These are phyloP conservation scores for Leuciscus waleckii DNA, from an alignment of 2,797 vertebrate genomes.

Conservation along the genomic window DNA sequence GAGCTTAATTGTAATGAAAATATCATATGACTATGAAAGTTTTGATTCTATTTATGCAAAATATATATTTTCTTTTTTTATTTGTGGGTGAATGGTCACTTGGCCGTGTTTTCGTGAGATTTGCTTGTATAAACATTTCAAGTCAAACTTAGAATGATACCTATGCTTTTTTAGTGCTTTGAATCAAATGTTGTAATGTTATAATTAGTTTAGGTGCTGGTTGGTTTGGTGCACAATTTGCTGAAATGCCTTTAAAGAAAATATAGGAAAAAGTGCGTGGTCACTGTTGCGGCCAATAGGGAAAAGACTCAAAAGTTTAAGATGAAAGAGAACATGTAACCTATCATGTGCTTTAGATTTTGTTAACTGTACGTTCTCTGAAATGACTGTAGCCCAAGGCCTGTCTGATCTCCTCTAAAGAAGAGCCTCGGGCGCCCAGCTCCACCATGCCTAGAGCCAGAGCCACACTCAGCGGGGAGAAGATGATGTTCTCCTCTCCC, in stretches of 20 bases:
- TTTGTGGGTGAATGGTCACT: background rate
- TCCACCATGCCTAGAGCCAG: slow-evolving; percentile 93
- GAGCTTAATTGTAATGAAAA: too few relatives aligned
- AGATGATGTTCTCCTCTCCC: slow-evolving; percentile 94
- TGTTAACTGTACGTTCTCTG: slow-evolving; percentile 81
- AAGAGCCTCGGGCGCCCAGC: slow-evolving; percentile 89
- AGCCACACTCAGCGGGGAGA: slow-evolving; percentile 91
- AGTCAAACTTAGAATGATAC: background rate
- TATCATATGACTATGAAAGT: background rate
- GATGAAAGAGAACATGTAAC: background rate
- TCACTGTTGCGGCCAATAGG: background rate
- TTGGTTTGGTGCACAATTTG: background rate
- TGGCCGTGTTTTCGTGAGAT: background rate
- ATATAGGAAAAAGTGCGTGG: background rate
- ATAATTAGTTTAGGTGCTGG: background rate
- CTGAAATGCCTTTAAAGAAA: background rate
- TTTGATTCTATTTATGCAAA: background rate
- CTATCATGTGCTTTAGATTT: background rate
- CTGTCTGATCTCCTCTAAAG: slow-evolving; percentile 90
- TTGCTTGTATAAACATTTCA: background rate
- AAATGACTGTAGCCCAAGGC: slow-evolving; percentile 87
- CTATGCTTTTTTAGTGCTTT: background rate
- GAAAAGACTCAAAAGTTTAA: background rate
- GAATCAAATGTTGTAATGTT: background rate
- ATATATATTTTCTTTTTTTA: background rate